Evolutionary conservation across 2,113 vertebrate genomes (phyloP).

Genomic region (Guaruba guarouba): DNA sequence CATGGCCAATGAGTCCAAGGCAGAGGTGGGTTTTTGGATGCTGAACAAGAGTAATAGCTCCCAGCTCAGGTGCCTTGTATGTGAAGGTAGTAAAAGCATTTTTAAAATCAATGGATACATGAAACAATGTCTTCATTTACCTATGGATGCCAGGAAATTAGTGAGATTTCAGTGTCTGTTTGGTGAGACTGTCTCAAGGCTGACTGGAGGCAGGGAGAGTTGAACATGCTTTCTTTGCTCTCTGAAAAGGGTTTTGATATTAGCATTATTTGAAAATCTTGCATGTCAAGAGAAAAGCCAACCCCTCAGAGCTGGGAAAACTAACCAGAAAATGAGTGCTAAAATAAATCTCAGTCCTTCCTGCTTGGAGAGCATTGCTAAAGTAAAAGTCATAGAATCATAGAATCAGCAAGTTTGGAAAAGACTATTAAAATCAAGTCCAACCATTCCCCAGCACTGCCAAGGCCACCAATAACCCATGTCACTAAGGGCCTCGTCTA

Average conservation of each 20-base stretch:
- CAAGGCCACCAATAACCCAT: background rate
- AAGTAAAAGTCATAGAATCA: background rate
- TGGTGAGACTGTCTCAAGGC: background rate
- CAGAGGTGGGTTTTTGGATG: background rate
- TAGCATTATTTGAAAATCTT: background rate
- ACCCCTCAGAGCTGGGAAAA: background rate
- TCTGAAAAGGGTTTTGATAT: background rate
- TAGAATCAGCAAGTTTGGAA: background rate
- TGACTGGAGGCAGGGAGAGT: accelerated
- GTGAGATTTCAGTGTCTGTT: background rate
- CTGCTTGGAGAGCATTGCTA: background rate
- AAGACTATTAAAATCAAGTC: background rate
- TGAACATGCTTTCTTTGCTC: background rate
- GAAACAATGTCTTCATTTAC: background rate
- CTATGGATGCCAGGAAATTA: background rate
- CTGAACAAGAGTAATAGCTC: background rate
- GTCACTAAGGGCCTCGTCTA: background rate
- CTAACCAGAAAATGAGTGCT: background rate
- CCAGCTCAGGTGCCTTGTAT: background rate
- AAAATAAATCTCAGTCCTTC: background rate
- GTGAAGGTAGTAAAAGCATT: background rate
- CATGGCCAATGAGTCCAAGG: accelerated
- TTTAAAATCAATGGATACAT: background rate
- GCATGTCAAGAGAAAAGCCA: background rate
- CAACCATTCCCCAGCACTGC: background rate